phyloP scores from a whole-genome alignment of 2,113 vertebrate genomes.

The Ammodramus savannarum region DNA sequence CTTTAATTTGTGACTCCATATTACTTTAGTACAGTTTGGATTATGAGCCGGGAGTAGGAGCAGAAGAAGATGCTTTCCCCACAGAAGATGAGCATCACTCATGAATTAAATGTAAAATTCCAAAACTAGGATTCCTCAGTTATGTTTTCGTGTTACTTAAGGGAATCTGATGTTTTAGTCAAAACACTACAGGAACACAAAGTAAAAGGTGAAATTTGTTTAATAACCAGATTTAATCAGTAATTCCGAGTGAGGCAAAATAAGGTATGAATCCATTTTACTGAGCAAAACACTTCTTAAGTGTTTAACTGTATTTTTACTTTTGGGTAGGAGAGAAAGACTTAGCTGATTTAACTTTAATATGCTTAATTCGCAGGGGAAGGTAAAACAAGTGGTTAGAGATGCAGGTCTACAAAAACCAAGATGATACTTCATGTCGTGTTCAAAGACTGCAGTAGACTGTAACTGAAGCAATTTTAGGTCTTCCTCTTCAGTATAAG shows the following conservation, averaged over 20 bases:
- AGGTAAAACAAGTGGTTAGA: background rate
- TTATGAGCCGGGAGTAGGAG: background rate
- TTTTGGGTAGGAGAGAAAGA: background rate
- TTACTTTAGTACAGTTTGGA: background rate
- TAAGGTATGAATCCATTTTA: background rate
- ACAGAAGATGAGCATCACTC: background rate
- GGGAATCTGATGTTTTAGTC: background rate
- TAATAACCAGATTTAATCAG: background rate
- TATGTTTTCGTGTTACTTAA: background rate
- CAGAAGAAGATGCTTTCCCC: background rate
- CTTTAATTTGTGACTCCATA: too few relatives aligned
- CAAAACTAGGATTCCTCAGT: background rate
- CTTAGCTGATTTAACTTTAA: background rate
- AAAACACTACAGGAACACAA: background rate
- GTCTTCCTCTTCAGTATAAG: conserved; percentile 13
- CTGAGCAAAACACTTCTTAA: background rate
- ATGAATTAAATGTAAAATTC: background rate
- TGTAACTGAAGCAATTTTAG: conserved; percentile 9
- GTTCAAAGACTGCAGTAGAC: background rate
- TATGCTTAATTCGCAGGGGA: background rate
- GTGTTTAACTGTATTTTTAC: background rate
- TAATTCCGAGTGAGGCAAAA: background rate
- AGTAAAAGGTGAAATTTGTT: background rate
- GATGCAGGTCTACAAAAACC: background rate
- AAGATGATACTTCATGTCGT: background rate